phyloP scores from a whole-genome alignment of 2,113 vertebrate species.

The Lagopus muta region DNA sequence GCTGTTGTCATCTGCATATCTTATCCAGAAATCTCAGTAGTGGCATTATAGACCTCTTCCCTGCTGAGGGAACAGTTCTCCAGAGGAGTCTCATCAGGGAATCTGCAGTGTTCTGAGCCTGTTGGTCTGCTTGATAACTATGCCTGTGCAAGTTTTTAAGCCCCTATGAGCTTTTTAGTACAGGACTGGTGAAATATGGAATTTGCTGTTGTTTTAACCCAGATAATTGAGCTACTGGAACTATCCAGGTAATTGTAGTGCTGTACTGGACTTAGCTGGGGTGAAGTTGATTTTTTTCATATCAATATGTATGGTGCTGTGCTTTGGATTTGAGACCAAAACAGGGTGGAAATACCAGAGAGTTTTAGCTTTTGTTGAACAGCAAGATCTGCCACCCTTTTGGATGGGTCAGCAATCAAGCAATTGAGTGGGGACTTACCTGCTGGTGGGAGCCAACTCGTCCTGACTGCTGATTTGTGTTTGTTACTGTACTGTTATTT shows the following conservation, averaged over 20 bases:
- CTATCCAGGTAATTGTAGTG: background rate
- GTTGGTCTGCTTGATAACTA: background rate
- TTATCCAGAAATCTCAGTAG: background rate
- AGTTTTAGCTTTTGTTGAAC: background rate
- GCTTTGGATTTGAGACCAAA: background rate
- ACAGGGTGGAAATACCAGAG: background rate
- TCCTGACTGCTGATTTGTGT: background rate
- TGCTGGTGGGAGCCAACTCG: background rate
- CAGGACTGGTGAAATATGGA: background rate
- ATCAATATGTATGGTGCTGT: background rate
- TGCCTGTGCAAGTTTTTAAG: background rate
- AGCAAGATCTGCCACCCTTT: no score
- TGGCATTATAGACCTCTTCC: background rate
- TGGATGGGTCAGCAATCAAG: background rate
- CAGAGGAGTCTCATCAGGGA: background rate
- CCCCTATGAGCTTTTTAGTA: background rate
- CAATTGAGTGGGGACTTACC: background rate
- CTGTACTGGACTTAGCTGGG: background rate
- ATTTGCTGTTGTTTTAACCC: background rate
- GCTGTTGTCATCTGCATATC: background rate
- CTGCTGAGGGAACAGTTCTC: background rate
- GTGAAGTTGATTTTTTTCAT: background rate
- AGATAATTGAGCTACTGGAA: background rate
- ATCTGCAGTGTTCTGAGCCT: background rate
- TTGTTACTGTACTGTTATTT: background rate